Conservation (phyloP, 2,797 vertebrate genomes). For the Pogoniulus pusillus region DNA sequence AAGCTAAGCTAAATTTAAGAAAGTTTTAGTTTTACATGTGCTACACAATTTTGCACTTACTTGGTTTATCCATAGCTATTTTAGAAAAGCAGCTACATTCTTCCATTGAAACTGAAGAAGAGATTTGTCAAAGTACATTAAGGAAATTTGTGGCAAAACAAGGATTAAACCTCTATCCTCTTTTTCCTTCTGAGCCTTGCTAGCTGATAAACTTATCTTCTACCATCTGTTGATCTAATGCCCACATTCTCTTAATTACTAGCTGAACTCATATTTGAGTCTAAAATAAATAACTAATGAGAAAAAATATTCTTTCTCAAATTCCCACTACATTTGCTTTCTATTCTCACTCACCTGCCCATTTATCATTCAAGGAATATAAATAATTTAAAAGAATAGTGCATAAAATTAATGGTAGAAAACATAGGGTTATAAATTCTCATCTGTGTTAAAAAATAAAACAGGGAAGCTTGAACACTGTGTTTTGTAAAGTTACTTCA, state of each 20-base stretch:
- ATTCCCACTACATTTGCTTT: conserved; percentile 15
- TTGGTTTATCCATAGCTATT: not conserved
- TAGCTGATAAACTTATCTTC: conserved; percentile 6
- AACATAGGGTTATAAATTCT: conserved; percentile 67
- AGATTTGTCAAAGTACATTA: not conserved
- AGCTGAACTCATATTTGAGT: not conserved
- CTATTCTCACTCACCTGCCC: not conserved
- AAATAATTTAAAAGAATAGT: conserved; percentile 73
- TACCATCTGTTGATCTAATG: not conserved
- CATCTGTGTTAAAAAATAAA: conserved; percentile 66
- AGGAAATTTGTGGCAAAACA: not conserved
- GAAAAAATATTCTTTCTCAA: not conserved
- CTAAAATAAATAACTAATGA: conserved; percentile 51
- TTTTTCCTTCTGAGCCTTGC: not conserved
- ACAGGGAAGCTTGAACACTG: not conserved
- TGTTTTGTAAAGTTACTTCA: conserved; percentile 48
- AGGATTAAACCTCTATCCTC: not conserved
- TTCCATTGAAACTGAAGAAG: not conserved
- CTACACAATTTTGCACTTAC: not conserved
- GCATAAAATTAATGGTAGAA: conserved; percentile 72
- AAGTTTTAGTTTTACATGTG: not conserved
- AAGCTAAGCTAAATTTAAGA: not conserved
- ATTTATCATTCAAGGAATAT: conserved; percentile 64
- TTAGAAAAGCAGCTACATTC: not conserved
- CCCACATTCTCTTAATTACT: not conserved